Evolutionary conservation across 2,888 invertebrate genomes (phyloP), one percentile per base, ranked within the genome.

Genomic region (Busseola fusca): DNA sequence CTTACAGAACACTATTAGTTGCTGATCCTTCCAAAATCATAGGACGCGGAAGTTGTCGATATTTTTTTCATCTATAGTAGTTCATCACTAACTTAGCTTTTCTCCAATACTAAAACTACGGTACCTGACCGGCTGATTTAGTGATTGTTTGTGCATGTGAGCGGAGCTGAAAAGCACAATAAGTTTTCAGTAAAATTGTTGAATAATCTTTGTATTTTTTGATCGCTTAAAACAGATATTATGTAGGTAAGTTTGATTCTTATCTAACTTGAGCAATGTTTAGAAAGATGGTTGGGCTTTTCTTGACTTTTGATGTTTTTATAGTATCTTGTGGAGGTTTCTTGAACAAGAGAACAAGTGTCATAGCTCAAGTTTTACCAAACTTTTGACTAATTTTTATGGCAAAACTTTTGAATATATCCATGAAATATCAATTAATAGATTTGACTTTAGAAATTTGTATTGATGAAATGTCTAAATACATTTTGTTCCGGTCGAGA

Each of bases 1-100:
- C 12, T 14, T 6, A 52, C 6, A 14, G 5, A 12, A 50, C n/a
- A 50, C 12, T 50, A 50, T n/a, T 27, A 34, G 7, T 57, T 21
- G 12, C 37, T 10, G 37, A 25, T 16, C 59, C 10, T 37, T 37
- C 10, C 37, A 18, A 60, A 60, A 21, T 42, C 40, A 42, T 9
- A 21, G 14, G 21, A 27, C 9, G 14, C 14, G 27, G 25, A 40
- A 18, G 6, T 7, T 3, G 0, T 42, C 60, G 25, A 34, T 45
- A 40, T 21, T 10, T 52, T 10, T 59, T 40, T 25, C 62, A 65
- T 74, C 50, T 42, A 74, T 50, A 60, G 0, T 25, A 4, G 12
- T 16, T 10, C 58, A 37, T 52, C 72, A 74, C 64, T 72, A 34
- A 21, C 14, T 16, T 52, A 4, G 45, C 45, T 50, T 64, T 74